Evolutionary conservation across 2,888 invertebrate genomes (phyloP).

Genomic region (Xylophagus ater): DNA sequence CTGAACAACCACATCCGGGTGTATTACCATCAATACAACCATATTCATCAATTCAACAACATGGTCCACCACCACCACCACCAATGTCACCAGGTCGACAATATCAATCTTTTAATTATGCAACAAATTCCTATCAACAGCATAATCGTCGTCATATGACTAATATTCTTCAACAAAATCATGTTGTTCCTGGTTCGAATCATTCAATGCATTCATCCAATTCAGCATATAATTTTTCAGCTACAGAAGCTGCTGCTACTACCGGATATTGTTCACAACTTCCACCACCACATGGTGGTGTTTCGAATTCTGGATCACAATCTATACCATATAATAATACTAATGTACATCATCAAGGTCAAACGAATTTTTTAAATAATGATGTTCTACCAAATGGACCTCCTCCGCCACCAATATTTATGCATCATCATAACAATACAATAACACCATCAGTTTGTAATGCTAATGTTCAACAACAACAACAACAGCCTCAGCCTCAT

Average conservation of each 20-base stretch:
- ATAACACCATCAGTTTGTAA: conserved; percentile 22
- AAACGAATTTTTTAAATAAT: conserved; percentile 15
- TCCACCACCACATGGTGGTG: conserved; percentile 4
- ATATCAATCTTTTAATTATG: conserved; percentile 10
- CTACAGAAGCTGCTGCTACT: conserved; percentile 13
- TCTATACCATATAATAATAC: conserved; percentile 6
- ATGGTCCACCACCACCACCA: conserved; percentile 20
- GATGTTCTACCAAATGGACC: conserved; percentile 18
- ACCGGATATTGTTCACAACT: conserved; percentile 12
- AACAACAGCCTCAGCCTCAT: conserved; percentile 22
- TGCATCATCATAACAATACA: conserved; percentile 38
- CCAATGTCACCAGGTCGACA: conserved; percentile 21
- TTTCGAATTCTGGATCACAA: background rate
- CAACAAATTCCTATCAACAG: conserved; percentile 15
- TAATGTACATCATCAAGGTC: conserved; percentile 4
- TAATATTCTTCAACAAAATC: conserved; percentile 16
- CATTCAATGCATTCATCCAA: conserved; percentile 11
- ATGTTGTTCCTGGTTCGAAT: too few species aligned
- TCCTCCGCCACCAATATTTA: conserved; percentile 33
- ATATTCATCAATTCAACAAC: conserved; percentile 20
- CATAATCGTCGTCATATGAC: conserved; percentile 13
- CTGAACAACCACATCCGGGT: conserved; percentile 31
- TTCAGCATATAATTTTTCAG: conserved; percentile 17
- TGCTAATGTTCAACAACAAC: conserved; percentile 25
- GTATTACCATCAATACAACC: background rate